A percentile compares a stretch with the other conserved stretches of the same genome.
Evolutionary conservation across 2,113 vertebrate species (phyloP).

Genomic region (Lathamus discolor): DNA sequence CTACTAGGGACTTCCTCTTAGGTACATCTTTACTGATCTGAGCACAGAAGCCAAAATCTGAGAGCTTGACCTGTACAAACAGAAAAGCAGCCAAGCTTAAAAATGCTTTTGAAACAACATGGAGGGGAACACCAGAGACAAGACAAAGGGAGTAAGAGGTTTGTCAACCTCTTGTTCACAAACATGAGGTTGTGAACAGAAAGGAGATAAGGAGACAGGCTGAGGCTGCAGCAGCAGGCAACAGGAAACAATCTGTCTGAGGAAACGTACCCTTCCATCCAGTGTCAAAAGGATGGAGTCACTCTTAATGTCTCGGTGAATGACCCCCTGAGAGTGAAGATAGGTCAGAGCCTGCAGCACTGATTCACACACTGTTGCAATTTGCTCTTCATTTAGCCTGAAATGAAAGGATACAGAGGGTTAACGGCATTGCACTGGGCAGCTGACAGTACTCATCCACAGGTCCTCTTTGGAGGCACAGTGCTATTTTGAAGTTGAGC

Average conservation of each 20-base stretch:
- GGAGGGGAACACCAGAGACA: not conserved
- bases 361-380: slow-evolving; percentile 95
- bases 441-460: fast-evolving
- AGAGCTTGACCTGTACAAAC: slow-evolving; percentile 89
- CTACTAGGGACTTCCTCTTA: slow-evolving; percentile 94
- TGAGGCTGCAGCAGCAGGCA: not conserved
- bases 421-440: not conserved
- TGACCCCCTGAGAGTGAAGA: slow-evolving; percentile 96
- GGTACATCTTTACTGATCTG: slow-evolving; percentile 99
- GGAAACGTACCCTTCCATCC: slow-evolving; percentile 86
- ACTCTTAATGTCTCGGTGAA: slow-evolving; percentile 98
- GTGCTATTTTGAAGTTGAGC: not conserved
- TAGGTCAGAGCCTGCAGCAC: slow-evolving; percentile 95
- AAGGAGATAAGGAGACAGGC: not conserved
- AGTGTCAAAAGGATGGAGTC: slow-evolving; percentile 95
- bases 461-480: not conserved
- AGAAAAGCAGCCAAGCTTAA: not conserved
- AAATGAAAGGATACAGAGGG: not conserved
- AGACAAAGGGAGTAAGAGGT: not conserved
- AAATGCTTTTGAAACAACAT: not conserved
- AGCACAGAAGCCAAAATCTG: slow-evolving; percentile 98
- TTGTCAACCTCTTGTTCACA: not conserved
- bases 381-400: slow-evolving; percentile 97
- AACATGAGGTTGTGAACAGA: not conserved
- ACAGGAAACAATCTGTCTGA: not conserved